phyloP scores from a whole-genome alignment of 1,140 invertebrate species.

The Drosophila burlai region DNA sequence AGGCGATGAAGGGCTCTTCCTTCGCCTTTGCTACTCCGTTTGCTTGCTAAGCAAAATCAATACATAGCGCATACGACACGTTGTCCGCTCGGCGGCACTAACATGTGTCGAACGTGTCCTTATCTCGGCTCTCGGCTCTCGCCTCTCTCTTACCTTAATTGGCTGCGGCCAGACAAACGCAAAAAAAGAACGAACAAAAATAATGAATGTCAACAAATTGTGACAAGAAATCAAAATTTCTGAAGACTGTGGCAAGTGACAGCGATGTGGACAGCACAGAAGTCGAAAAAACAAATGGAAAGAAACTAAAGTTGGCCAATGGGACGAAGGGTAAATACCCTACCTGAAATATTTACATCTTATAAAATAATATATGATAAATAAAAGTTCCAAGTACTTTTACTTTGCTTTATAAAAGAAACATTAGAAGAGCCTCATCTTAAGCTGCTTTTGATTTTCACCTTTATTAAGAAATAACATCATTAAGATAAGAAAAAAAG shows the following conservation, averaged over 20 bases:
- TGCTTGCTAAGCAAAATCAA: slow-evolving; percentile 75
- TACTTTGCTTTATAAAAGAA: not conserved
- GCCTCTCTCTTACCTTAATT: slow-evolving; percentile 58
- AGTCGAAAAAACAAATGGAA: not conserved
- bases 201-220: slow-evolving; percentile 83
- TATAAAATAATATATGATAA: not conserved
- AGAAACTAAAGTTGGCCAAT: not conserved
- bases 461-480: not conserved
- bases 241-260: slow-evolving; percentile 53
- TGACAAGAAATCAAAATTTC: slow-evolving; percentile 82
- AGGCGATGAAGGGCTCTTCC: slow-evolving; percentile 45
- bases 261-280: slow-evolving; percentile 29
- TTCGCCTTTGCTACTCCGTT: not conserved
- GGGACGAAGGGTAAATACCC: slow-evolving; percentile 10
- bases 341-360: not conserved
- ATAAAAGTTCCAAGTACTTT: not conserved
- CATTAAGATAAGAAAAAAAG: not conserved
- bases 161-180: slow-evolving; percentile 57
- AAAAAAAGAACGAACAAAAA: slow-evolving; percentile 36
- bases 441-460: not conserved
- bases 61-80: slow-evolving; percentile 69
- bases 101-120: slow-evolving; percentile 58
- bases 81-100: slow-evolving; percentile 31
- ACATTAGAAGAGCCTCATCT: not conserved
- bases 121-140: slow-evolving; percentile 9